These are phyloP conservation scores for Neotoma lepida DNA, from an alignment of 2,113 vertebrate genomes.

Conservation along the genomic window DNA sequence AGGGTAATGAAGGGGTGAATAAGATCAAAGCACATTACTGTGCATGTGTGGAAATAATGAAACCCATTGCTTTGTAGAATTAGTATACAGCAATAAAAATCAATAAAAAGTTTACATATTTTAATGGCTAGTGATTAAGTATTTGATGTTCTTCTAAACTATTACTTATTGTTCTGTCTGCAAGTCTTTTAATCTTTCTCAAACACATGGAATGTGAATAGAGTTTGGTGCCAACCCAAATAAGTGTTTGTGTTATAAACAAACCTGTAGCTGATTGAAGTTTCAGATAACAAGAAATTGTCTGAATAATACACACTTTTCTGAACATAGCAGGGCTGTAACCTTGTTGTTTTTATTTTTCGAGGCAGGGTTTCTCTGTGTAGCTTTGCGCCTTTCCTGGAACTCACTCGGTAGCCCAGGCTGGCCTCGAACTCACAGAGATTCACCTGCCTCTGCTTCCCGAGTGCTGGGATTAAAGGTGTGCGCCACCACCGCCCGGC, in stretches of 20 bases:
- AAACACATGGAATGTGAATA: slow-evolving; percentile 57
- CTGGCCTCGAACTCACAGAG: too few relatives aligned
- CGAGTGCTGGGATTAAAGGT: too few relatives aligned
- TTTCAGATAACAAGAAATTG: slow-evolving; percentile 52
- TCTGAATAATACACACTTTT: background rate
- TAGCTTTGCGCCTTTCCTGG: too few relatives aligned
- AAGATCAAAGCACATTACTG: background rate
- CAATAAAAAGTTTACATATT: background rate
- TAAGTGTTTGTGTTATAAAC: slow-evolving; percentile 27
- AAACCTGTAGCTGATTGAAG: slow-evolving; percentile 47
- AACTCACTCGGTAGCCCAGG: too few relatives aligned
- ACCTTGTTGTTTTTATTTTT: too few relatives aligned
- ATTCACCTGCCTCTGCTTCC: too few relatives aligned
- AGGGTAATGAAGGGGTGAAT: background rate
- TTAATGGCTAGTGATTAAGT: slow-evolving; percentile 55
- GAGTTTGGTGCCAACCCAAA: slow-evolving; percentile 51
- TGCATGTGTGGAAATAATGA: background rate
- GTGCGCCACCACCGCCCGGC: too few relatives aligned
- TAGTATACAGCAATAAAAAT: background rate
- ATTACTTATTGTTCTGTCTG: slow-evolving; percentile 56
- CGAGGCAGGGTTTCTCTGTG: too few relatives aligned
- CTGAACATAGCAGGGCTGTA: background rate
- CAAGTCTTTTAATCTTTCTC: slow-evolving; percentile 51
- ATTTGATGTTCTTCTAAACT: slow-evolving; percentile 47
- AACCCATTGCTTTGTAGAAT: background rate